phyloP scores from a whole-genome alignment of 2,888 invertebrate genomes.

The Troides oblongomaculatus region DNA sequence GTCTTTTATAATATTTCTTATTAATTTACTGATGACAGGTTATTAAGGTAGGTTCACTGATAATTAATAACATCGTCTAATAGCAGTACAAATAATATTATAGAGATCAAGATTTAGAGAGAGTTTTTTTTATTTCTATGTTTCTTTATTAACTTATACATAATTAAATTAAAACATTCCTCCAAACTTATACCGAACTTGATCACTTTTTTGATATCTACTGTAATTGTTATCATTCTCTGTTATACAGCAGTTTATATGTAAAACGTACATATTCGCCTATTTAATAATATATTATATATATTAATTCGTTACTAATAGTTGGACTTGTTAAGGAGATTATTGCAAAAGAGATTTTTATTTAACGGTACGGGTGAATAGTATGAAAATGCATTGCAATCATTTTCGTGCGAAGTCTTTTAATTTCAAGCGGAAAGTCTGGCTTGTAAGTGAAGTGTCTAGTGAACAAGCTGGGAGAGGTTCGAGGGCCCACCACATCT shows the following conservation, averaged over 20 bases:
- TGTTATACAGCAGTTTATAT: too few species aligned
- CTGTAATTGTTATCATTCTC: too few species aligned
- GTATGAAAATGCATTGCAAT: slow-evolving; percentile 21
- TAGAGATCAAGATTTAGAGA: too few species aligned
- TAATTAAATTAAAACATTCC: too few species aligned
- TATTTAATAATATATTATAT: too few species aligned
- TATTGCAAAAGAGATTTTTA: not conserved
- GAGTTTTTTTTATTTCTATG: too few species aligned
- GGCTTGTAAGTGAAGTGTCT: slow-evolving; percentile 26
- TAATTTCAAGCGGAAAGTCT: slow-evolving; percentile 22
- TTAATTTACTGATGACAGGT: not conserved
- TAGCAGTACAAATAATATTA: too few species aligned
- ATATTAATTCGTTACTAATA: not conserved
- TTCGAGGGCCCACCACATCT: slow-evolving; percentile 26
- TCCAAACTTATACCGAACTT: too few species aligned
- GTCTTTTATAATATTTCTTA: not conserved
- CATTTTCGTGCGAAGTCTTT: slow-evolving; percentile 24
- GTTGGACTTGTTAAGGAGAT: not conserved
- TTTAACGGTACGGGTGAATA: not conserved
- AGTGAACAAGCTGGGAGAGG: slow-evolving; percentile 20
- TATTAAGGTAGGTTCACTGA: not conserved
- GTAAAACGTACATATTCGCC: too few species aligned
- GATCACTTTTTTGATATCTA: too few species aligned
- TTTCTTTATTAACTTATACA: too few species aligned
- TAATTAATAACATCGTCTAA: too few species aligned